Percentiles rank a stretch among this genome's conserved stretches.
phyloP scores from a whole-genome alignment of 2,797 vertebrate genomes.

The Kryptolebias ocellatus region DNA sequence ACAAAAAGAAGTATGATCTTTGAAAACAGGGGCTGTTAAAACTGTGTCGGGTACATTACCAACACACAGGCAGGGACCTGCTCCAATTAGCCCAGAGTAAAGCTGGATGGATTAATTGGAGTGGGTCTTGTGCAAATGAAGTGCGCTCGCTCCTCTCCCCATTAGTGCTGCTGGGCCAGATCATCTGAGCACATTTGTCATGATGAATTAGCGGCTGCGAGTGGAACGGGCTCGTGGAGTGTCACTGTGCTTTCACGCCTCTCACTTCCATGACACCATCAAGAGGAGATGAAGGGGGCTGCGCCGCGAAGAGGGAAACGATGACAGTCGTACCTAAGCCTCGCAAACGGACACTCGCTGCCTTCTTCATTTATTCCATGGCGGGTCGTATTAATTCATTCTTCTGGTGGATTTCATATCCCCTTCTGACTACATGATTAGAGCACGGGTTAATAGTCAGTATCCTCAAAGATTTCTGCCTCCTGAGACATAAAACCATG shows the following conservation, averaged over 20 bases:
- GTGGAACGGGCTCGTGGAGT: slow-evolving; percentile 78
- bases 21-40: slow-evolving; percentile 71
- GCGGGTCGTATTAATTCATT: slow-evolving; percentile 77
- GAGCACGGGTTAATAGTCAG: slow-evolving; percentile 78
- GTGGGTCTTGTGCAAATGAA: slow-evolving; percentile 82
- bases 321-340: slow-evolving; percentile 83
- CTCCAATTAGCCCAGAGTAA: slow-evolving; percentile 82
- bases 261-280: slow-evolving; percentile 81
- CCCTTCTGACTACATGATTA: slow-evolving; percentile 79
- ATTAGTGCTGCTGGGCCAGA: slow-evolving; percentile 80
- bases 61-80: slow-evolving; percentile 73
- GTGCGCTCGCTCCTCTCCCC: slow-evolving; percentile 76
- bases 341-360: slow-evolving; percentile 76
- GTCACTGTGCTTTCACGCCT: slow-evolving; percentile 82
- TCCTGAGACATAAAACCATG: slow-evolving; percentile 74
- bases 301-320: slow-evolving; percentile 69
- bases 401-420: slow-evolving; percentile 68
- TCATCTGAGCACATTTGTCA: slow-evolving; percentile 85
- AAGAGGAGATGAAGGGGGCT: slow-evolving; percentile 79
- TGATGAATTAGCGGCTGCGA: slow-evolving; percentile 80
- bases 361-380: slow-evolving; percentile 73
- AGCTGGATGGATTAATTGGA: slow-evolving; percentile 82
- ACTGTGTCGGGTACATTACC: slow-evolving; percentile 76
- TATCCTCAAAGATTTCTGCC: slow-evolving; percentile 76
- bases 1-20: slow-evolving; percentile 61